phyloP scores from a whole-genome alignment of 2,797 vertebrate species.

The Hydrocynus forskahlii region DNA sequence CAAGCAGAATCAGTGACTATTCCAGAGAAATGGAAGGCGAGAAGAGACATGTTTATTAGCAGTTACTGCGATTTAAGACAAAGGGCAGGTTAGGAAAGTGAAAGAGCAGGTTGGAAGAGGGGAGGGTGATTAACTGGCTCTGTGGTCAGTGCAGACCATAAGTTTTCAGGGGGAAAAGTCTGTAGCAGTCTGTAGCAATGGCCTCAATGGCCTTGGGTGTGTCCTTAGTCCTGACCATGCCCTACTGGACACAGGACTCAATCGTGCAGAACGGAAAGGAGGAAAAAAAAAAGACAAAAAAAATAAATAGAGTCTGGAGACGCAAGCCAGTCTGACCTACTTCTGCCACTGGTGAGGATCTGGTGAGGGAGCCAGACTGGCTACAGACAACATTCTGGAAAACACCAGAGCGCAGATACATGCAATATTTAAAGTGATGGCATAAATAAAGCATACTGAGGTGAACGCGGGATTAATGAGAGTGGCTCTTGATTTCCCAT shows the following conservation, averaged over 20 bases:
- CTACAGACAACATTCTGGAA: not conserved
- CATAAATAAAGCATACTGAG: conserved; percentile 14
- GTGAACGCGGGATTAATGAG: no score
- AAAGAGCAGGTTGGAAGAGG: not conserved
- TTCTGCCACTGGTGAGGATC: not conserved
- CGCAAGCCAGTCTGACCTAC: not conserved
- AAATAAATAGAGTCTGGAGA: not conserved
- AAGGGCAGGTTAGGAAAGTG: not conserved
- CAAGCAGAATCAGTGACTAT: not conserved
- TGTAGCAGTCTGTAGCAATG: not conserved
- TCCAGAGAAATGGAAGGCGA: not conserved
- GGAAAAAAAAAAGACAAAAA: no score
- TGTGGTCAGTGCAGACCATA: not conserved
- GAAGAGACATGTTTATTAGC: not conserved
- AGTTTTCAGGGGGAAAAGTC: not conserved
- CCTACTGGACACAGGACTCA: conserved; percentile 8
- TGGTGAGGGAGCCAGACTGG: not conserved
- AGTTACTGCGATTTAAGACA: not conserved
- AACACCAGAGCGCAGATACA: conserved; percentile 1
- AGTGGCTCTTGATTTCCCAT: not conserved
- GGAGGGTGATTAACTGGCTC: not conserved
- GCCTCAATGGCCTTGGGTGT: not conserved
- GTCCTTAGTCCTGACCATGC: not conserved
- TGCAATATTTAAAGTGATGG: conserved; percentile 27
- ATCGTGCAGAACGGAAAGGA: not conserved